These are phyloP conservation scores for Mycteria americana DNA, from an alignment of 2,797 vertebrate species.

Conservation along the genomic window DNA sequence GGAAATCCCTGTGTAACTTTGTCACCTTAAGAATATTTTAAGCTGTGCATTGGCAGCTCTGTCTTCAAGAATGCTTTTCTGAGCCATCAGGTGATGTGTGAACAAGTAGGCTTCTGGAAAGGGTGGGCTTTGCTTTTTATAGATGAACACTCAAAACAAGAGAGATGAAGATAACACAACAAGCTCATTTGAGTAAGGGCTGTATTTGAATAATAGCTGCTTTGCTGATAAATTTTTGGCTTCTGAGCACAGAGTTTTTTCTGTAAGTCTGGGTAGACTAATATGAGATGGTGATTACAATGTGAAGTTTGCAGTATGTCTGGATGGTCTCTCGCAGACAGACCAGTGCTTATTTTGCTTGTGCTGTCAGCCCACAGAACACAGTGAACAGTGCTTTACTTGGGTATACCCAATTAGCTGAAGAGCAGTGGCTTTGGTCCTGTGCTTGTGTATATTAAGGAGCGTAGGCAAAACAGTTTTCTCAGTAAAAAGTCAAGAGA, in stretches of 20 bases:
- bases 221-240: background rate
- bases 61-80: background rate
- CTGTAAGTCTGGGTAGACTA: background rate
- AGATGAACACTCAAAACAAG: background rate
- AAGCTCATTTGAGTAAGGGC: background rate
- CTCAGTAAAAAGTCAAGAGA: background rate
- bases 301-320: background rate
- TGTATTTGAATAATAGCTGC: background rate
- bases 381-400: background rate
- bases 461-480: background rate
- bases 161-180: background rate
- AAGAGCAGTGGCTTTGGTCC: background rate
- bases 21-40: background rate
- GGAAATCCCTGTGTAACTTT: background rate
- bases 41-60: background rate
- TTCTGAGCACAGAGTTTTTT: background rate
- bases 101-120: background rate
- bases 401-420: background rate
- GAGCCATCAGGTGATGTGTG: background rate
- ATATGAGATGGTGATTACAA: background rate
- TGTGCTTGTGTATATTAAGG: no score
- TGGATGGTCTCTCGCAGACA: background rate
- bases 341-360: background rate
- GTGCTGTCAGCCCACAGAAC: background rate
- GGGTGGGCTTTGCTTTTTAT: background rate